These are phyloP conservation scores for Styela clava DNA, from an alignment of 23 tunicate genomes.

Conservation along the genomic window DNA sequence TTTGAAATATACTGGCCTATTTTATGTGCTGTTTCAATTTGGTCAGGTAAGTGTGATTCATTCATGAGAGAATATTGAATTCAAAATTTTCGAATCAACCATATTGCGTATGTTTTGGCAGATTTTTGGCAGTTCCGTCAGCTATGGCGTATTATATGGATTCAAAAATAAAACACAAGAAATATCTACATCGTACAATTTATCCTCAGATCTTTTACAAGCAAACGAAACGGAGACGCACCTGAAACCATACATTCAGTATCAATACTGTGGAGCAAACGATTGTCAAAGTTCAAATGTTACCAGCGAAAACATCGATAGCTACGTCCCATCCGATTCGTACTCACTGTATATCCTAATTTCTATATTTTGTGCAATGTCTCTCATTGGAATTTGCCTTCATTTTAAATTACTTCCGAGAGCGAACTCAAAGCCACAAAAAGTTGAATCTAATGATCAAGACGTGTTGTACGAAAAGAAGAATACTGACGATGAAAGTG, in stretches of 20 bases:
- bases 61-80: too few relatives aligned
- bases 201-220: neutral
- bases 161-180: neutral
- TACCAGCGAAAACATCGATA: neutral
- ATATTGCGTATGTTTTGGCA: too few relatives aligned
- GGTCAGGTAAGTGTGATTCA: too few relatives aligned
- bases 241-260: too few relatives aligned
- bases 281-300: neutral
- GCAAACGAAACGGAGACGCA: neutral
- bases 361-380: neutral
- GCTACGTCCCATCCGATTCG: neutral
- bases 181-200: neutral
- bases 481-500: too few relatives aligned
- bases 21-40: constrained; percentile 43
- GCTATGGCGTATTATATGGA: neutral
- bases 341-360: neutral
- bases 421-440: neutral
- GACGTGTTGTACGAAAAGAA: too few relatives aligned
- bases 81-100: too few relatives aligned
- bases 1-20: constrained; percentile 38
- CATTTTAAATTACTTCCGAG: neutral
- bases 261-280: neutral
- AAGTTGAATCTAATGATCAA: too few relatives aligned
- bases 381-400: neutral
- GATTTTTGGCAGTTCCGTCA: too few relatives aligned